A percentile compares a stretch with the other conserved stretches of the same genome.
phyloP scores from a whole-genome alignment of 2,888 invertebrate genomes.

The Cerastis rubricosa region DNA sequence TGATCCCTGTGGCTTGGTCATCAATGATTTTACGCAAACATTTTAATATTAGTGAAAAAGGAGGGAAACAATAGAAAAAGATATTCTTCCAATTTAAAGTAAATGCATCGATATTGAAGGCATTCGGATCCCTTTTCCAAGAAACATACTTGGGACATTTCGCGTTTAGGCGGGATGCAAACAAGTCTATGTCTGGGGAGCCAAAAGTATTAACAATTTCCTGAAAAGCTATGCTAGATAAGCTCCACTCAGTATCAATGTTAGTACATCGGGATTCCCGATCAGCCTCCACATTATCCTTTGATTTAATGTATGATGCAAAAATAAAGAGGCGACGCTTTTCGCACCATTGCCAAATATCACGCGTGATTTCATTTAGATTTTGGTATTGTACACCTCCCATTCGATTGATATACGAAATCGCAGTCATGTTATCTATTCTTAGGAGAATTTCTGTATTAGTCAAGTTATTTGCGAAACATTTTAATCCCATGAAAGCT shows the following conservation, averaged over 20 bases:
- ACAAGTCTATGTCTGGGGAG: not conserved
- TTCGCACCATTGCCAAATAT: no score
- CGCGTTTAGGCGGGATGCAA: not conserved
- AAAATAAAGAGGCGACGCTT: no score
- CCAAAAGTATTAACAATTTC: not conserved
- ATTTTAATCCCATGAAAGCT: not conserved
- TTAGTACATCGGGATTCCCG: not conserved
- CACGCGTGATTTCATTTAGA: no score
- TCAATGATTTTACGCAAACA: not conserved
- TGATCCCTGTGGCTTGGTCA: not conserved
- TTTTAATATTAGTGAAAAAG: not conserved
- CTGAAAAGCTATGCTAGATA: not conserved
- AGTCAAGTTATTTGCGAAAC: not conserved
- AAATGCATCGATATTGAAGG: not conserved
- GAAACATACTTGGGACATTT: not conserved
- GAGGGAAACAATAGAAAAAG: not conserved
- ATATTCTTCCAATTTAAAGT: not conserved
- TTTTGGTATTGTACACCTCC: no score
- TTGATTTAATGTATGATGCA: not conserved
- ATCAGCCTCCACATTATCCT: not conserved
- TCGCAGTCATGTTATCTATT: not conserved
- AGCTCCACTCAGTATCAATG: not conserved
- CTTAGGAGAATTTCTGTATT: not conserved
- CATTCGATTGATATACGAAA: not conserved
- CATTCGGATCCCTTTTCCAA: not conserved